Percentiles rank a stretch among this genome's conserved stretches.
phyloP scores from a whole-genome alignment of 2,888 invertebrate species.

The Salpingus planirostris region DNA sequence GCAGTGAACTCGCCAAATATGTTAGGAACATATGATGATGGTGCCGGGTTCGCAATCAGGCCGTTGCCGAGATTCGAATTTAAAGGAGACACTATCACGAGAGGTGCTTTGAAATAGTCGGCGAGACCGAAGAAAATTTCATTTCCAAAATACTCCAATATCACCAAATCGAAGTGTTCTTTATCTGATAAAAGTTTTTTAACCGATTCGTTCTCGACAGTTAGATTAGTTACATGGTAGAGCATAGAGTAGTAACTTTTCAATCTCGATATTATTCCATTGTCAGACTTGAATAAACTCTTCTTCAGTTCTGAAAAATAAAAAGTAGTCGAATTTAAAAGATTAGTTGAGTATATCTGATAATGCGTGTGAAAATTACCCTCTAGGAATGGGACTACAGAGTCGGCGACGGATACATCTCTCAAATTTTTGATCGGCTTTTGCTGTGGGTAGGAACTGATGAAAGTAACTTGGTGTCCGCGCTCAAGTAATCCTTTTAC shows the following conservation, averaged over 20 bases:
- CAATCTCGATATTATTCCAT: too few species aligned
- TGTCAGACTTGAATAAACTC: too few species aligned
- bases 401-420: slow-evolving; percentile 16
- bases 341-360: too few species aligned
- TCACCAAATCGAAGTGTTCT: slow-evolving; percentile 32
- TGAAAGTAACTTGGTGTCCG: slow-evolving; percentile 41
- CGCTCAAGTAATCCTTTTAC: slow-evolving; percentile 28
- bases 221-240: slow-evolving; percentile 33
- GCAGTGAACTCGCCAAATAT: slow-evolving; percentile 7
- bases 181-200: slow-evolving; percentile 29
- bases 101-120: slow-evolving; percentile 26
- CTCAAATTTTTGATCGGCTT: slow-evolving; percentile 41
- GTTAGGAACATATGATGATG: slow-evolving; percentile 17
- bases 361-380: neutral
- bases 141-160: slow-evolving; percentile 41
- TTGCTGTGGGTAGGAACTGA: slow-evolving; percentile 28
- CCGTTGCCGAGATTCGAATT: slow-evolving; percentile 17
- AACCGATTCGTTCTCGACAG: slow-evolving; percentile 31
- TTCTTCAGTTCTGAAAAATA: slow-evolving; percentile 11
- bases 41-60: slow-evolving; percentile 23
- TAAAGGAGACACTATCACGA: slow-evolving; percentile 20
- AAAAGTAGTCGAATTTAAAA: slow-evolving; percentile 4
- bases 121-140: slow-evolving; percentile 40
- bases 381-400: slow-evolving; percentile 3
- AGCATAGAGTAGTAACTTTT: too few species aligned